Evolutionary conservation across 2,888 invertebrate species (phyloP).

Genomic region (Eupithecia centaureata): DNA sequence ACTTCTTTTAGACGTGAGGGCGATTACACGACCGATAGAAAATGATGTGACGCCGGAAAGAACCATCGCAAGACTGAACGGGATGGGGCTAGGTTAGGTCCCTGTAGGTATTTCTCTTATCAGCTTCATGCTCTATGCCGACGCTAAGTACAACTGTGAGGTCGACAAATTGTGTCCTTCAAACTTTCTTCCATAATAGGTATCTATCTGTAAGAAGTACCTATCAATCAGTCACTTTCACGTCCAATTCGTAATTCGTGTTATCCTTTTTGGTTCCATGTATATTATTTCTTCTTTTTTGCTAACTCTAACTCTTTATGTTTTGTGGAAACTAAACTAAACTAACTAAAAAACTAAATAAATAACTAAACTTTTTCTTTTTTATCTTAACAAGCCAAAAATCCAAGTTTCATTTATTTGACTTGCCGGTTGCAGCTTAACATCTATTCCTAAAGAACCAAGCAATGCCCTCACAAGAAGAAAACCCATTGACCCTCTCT

Average conservation of each 20-base stretch:
- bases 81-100: not conserved
- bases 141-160: not conserved
- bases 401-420: not conserved
- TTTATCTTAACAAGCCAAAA: not conserved
- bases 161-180: not conserved
- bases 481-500: not conserved
- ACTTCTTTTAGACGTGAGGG: not conserved
- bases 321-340: too few species aligned
- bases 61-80: not conserved
- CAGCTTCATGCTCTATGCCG: not conserved
- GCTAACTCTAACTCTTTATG: too few species aligned
- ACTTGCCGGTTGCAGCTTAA: not conserved
- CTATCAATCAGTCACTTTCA: not conserved
- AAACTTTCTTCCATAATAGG: not conserved
- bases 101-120: not conserved
- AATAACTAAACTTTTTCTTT: too few species aligned
- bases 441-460: not conserved
- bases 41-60: not conserved
- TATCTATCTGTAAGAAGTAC: too few species aligned
- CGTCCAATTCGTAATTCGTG: not conserved
- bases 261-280: too few species aligned
- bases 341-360: too few species aligned
- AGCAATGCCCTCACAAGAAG: not conserved
- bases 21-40: slow-evolving; percentile 31
- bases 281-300: too few species aligned